These are phyloP conservation scores for Hozukius guyotensis DNA, from an alignment of 2,797 vertebrate species.

Conservation along the genomic window DNA sequence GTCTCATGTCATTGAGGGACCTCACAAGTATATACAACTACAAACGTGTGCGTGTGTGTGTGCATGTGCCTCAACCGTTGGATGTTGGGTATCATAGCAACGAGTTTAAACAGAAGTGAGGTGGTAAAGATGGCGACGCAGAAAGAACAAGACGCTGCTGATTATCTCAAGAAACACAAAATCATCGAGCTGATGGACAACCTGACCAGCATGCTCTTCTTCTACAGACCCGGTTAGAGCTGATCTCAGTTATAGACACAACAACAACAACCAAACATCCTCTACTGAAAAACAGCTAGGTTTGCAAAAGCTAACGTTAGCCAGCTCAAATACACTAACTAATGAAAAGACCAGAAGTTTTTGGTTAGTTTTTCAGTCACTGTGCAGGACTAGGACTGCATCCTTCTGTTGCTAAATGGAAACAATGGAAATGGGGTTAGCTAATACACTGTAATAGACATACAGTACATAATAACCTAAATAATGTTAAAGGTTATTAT, in stretches of 20 bases:
- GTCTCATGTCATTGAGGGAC: no score
- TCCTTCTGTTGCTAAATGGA: background rate
- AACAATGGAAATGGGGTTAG: background rate
- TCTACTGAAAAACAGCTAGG: no score
- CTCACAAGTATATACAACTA: no score
- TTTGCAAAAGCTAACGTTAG: no score
- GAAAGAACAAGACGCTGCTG: constrained; percentile 64
- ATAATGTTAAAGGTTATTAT: background rate
- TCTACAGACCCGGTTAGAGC: constrained; percentile 78
- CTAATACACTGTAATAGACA: background rate
- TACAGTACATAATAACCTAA: background rate
- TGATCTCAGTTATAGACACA: background rate
- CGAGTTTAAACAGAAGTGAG: constrained; percentile 44
- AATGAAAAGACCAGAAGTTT: background rate
- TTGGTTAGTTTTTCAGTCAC: background rate
- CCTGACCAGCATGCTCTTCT: constrained; percentile 78
- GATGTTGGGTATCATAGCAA: constrained; percentile 59
- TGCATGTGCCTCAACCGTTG: no score
- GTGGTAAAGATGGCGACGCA: constrained; percentile 63
- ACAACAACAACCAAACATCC: background rate
- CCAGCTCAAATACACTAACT: background rate
- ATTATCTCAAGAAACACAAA: constrained; percentile 78
- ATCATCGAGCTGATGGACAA: constrained; percentile 76
- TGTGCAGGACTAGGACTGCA: background rate
- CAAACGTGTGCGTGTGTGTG: no score